A percentile compares a stretch with the other conserved stretches of the same genome.
These are phyloP conservation scores for Cyanistes caeruleus DNA, from an alignment of 2,113 vertebrate genomes.

Conservation along the genomic window DNA sequence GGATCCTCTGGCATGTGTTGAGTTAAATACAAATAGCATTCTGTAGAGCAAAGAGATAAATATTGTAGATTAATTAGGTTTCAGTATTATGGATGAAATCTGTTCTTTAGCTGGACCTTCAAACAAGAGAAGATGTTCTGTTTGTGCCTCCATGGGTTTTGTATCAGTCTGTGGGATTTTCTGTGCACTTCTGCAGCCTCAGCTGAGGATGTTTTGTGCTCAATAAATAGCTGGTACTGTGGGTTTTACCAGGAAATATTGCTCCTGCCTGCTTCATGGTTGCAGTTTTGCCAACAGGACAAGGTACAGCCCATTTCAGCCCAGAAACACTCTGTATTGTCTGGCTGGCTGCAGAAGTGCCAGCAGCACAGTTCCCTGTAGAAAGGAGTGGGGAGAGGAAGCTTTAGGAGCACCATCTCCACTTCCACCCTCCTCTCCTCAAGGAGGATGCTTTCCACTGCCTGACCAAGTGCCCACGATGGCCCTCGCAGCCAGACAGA, in stretches of 20 bases:
- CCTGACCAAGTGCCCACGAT: neutral
- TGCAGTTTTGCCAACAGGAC: neutral
- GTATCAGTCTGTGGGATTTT: neutral
- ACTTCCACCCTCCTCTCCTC: neutral
- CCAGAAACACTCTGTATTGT: neutral
- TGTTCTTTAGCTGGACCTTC: neutral
- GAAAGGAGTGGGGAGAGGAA: neutral
- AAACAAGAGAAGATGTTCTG: neutral
- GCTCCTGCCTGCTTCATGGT: neutral
- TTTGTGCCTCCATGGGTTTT: neutral
- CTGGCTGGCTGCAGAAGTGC: neutral
- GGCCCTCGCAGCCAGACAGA: neutral
- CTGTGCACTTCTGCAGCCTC: neutral
- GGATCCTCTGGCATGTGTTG: constrained; percentile 19
- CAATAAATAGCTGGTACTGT: neutral
- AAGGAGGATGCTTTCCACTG: neutral
- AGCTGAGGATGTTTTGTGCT: neutral
- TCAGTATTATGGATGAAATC: neutral
- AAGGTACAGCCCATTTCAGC: fast-evolving
- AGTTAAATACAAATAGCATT: constrained; percentile 30
- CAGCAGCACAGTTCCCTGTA: neutral
- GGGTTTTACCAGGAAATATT: neutral
- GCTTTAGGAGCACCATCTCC: neutral
- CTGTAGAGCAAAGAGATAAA: neutral
- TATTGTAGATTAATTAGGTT: neutral